Evolutionary conservation across 2,797 vertebrate genomes (phyloP), one percentile per base, ranked within the genome.

Genomic region (Euthynnus affinis): DNA sequence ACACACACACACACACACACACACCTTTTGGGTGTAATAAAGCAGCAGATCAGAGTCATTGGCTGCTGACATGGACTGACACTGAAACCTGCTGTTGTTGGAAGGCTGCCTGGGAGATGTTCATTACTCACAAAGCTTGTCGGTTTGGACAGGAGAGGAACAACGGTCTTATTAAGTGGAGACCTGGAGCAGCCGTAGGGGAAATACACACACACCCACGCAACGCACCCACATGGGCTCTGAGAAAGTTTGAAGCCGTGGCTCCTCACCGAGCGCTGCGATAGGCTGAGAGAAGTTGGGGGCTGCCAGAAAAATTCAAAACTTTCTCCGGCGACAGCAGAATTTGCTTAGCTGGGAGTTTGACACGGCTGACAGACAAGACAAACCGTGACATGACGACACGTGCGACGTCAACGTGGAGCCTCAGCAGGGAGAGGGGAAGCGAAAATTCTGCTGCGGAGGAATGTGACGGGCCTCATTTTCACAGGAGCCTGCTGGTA

Each of bases 81-180:
- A 91, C 88, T 88, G 93, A 88, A 83, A 80, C 83, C 88, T 86
- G 89, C 86, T 88, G 90, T 84, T 91, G 90, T 92, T 90, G 90
- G 88, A 89, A 88, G 87, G 89, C 85, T 90, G 88, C 80, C 87
- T 85, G 87, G 91, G 90, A 95, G 92, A 92, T 91, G 93, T 93
- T 94, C 94, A 94, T 94, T 95, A 94, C 93, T 95, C 93, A 91
- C 87, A 67, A 49, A 83, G 89, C 89, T 87, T 92, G 90, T 90
- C 78, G 77, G 80, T 85, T 90, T 89, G 87, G 89, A 93, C 92
- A 93, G 93, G 90, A 87, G 84, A 75, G 91, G 86, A 91, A 91
- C 92, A 85, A 82, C 89, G 86, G 91, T 80, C 93, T 95, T 95
- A 95, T 96, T 95, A 95, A 93, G 92, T 87, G 76, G 88, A 94